Conservation (phyloP, 2,888 invertebrate species). For the Drosophila fulvimacula region DNA sequence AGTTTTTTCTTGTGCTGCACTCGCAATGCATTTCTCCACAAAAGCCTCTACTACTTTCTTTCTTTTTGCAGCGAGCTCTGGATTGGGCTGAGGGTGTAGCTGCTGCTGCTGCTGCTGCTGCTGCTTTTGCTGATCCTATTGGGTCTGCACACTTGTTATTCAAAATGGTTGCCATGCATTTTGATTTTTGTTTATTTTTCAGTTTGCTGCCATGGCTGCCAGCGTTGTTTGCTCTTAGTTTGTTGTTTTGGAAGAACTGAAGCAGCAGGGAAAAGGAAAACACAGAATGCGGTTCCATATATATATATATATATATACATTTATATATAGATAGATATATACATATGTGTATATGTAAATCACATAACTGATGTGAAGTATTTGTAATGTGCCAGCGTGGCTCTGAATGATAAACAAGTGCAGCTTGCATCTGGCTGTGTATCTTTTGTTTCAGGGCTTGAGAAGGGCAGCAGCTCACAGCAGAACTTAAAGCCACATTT, state of each 20-base stretch:
- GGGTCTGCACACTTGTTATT: constrained; percentile 73
- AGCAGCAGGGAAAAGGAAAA: constrained; percentile 23
- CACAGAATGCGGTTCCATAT: background rate
- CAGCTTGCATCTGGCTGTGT: constrained; percentile 12
- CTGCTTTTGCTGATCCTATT: constrained; percentile 23
- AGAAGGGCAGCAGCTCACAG: constrained; percentile 1
- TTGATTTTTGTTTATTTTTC: constrained; percentile 77
- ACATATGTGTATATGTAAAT: background rate
- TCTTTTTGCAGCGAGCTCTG: constrained; percentile 38
- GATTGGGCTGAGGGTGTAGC: background rate
- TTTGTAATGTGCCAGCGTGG: constrained; percentile 21
- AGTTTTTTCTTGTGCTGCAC: constrained; percentile 63
- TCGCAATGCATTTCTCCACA: constrained; percentile 62
- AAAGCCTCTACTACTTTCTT: constrained; percentile 37
- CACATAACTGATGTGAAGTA: constrained; percentile 39
- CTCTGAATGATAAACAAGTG: constrained; percentile 37
- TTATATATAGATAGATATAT: background rate
- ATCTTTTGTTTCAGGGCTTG: constrained; percentile 11
- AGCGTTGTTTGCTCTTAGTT: constrained; percentile 70
- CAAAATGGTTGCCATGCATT: constrained; percentile 79
- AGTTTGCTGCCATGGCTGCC: constrained; percentile 75
- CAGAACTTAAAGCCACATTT: constrained; percentile 20
- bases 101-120: constrained; percentile 7
- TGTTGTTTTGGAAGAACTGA: constrained; percentile 63
- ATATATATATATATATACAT: background rate